phyloP scores from a whole-genome alignment of 2,113 vertebrate species.

The Lampris incognitus region DNA sequence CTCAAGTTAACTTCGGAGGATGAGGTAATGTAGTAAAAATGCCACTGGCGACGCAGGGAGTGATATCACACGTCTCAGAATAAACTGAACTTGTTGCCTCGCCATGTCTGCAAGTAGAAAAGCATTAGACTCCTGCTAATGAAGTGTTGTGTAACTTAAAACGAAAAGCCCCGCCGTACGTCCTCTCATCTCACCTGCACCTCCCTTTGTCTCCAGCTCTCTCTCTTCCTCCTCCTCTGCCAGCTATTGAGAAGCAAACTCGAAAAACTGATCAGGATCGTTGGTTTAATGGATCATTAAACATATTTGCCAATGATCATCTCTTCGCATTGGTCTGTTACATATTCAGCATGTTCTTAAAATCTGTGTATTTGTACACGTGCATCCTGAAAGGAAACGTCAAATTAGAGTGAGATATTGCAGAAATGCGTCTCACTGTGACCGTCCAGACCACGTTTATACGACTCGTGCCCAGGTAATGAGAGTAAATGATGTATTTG shows the following conservation, averaged over 20 bases:
- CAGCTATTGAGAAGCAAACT: neutral
- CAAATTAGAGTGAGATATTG: constrained; percentile 1
- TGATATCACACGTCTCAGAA: constrained; percentile 80
- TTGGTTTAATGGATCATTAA: neutral
- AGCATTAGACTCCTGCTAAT: constrained; percentile 74
- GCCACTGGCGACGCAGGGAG: constrained; percentile 48
- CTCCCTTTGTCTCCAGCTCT: neutral
- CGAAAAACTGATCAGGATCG: neutral
- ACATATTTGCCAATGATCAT: no score
- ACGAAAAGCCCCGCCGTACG: neutral
- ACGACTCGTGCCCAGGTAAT: constrained; percentile 82
- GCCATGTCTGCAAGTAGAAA: constrained; percentile 54
- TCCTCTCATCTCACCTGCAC: neutral
- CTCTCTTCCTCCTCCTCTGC: constrained; percentile 6
- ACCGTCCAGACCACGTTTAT: constrained; percentile 77
- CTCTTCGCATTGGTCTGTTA: no score
- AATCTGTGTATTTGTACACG: no score
- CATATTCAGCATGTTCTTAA: no score
- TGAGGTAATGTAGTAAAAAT: constrained; percentile 69
- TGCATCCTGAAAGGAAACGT: neutral
- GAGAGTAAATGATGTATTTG: constrained; percentile 92
- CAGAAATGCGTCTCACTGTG: neutral
- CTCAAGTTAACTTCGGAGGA: constrained; percentile 57
- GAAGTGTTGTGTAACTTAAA: constrained; percentile 70
- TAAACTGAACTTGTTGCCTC: constrained; percentile 75